Base-by-base conservation (phyloP, 53 echinoderm and acorn worm genomes). In the Paracentrotus lividus region DNA sequence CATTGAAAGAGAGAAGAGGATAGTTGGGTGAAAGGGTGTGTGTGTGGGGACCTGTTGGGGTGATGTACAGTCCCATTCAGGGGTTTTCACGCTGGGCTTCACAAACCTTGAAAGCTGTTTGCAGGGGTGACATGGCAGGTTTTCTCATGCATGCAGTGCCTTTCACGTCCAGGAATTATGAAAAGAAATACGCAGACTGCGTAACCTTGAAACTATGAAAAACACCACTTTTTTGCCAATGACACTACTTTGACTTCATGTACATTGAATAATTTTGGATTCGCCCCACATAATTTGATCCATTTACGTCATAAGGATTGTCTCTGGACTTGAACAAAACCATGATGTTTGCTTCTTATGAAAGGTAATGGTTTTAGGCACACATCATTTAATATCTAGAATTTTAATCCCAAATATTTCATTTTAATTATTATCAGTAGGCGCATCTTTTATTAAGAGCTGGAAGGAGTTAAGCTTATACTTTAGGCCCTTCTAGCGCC, bases 41-140 rank as follows among this genome's bases (percentile, higher is more conserved):
- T 49, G 85, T 6, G 85, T 85, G 52, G 85, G 85, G 85, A 85
- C 85, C 85, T 12, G 52, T 27, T 44, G 52, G 36, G 20, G 56
- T 88, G 88, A 52, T 23, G 38, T 54, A 23, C 21, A 21, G 88
- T 88, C 58, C 88, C 88, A 55, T 88, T 88, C 59, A 88, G 33
- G 53, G 88, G 88, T 20, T 38, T 55, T 88, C 88, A 88, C 57
- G 88, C 59, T 58, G 88, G 88, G 88, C 10, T 61, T 44, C 61
- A 65, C 66, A 61, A 65, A 67, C 90, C 90, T 90, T 90, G 90
- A 65, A 65, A 90, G 43, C 47, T 90, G 90, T 90, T 90, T 65
- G 90, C 43, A 43, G 64, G 43, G 64, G 90, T 90, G 90, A 90
- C 90, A 66, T 16, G 66, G 90, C 90, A 90, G 49, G 85, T 51